A percentile compares a stretch with the other conserved stretches of the same genome.
Evolutionary conservation across 1,140 invertebrate species (phyloP).

Genomic region (Drepana arcuata): DNA sequence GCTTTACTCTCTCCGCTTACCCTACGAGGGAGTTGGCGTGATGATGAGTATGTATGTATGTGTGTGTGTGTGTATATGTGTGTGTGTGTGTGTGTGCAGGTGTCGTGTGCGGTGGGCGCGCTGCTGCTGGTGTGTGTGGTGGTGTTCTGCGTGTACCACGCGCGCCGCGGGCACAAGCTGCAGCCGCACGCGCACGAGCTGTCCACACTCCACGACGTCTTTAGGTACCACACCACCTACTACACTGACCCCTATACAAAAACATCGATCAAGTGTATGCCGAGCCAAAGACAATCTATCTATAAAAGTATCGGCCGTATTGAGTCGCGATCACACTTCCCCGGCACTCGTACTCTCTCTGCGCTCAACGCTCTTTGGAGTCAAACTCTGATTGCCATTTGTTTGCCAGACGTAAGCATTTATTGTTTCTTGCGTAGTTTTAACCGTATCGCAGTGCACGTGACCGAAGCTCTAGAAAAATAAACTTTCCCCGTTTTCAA

Average conservation of each 20-base stretch:
- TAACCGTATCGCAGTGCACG: no score
- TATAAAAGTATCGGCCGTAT: no score
- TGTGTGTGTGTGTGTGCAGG: conserved; percentile 32
- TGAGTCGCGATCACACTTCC: no score
- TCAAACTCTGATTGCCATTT: not conserved
- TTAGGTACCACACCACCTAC: conserved; percentile 30
- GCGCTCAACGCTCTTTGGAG: not conserved
- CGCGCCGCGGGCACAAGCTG: conserved; percentile 80
- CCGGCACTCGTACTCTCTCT: not conserved
- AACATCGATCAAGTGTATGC: no score
- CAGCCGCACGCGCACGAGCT: conserved; percentile 81
- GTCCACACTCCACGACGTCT: conserved; percentile 73
- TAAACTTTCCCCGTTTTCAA: no score
- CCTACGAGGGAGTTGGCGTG: not conserved
- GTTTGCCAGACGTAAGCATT: not conserved
- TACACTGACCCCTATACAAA: not conserved
- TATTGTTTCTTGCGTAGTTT: no score
- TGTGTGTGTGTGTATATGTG: not conserved
- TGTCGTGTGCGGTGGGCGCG: conserved; percentile 76
- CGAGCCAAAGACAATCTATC: no score
- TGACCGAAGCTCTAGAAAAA: no score
- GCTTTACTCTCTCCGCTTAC: not conserved
- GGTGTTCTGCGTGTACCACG: conserved; percentile 80
- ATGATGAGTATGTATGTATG: not conserved
- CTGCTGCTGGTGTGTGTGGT: conserved; percentile 78